Conservation (phyloP, 2,888 invertebrate genomes). For the Ptycholaimellus sp. region DNA sequence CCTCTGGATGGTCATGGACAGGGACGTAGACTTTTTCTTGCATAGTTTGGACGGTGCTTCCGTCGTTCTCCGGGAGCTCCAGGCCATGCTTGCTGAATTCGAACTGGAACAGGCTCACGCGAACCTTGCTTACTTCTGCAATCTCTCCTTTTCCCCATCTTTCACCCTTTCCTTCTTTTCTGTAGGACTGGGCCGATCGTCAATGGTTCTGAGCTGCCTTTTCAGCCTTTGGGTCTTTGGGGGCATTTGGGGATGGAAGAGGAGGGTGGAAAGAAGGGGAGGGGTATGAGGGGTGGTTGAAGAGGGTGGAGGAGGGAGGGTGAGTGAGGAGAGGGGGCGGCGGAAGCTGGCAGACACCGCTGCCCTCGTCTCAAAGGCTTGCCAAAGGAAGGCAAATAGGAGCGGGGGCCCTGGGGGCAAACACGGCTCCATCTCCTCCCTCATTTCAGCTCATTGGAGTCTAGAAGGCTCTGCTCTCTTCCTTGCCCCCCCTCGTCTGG, state of each 20-base stretch:
- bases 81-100: conserved; percentile 65
- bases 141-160: no score
- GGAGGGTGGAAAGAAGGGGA: not conserved
- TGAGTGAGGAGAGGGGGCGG: conserved; percentile 1
- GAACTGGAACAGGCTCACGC: conserved; percentile 92
- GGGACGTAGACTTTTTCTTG: conserved; percentile 99
- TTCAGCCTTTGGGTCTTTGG: no score
- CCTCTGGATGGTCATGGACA: conserved; percentile 97
- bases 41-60: conserved; percentile 49
- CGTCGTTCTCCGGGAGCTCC: conserved; percentile 18
- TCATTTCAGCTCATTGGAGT: no score
- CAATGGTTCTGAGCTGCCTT: no score
- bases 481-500: no score
- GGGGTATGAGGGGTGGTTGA: not conserved
- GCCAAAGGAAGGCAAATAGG: not conserved
- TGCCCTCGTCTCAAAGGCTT: conserved; percentile 1
- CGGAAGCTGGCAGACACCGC: conserved; percentile 1
- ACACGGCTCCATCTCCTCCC: no score
- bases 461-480: no score
- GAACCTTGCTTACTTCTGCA: conserved; percentile 91
- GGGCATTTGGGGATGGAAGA: not conserved
- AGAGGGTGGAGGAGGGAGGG: not conserved
- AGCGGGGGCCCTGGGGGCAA: not conserved
- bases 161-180: not conserved
- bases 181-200: not conserved